Evolutionary conservation across 1,140 invertebrate species (phyloP).

Genomic region (Drosophila pallidifrons): DNA sequence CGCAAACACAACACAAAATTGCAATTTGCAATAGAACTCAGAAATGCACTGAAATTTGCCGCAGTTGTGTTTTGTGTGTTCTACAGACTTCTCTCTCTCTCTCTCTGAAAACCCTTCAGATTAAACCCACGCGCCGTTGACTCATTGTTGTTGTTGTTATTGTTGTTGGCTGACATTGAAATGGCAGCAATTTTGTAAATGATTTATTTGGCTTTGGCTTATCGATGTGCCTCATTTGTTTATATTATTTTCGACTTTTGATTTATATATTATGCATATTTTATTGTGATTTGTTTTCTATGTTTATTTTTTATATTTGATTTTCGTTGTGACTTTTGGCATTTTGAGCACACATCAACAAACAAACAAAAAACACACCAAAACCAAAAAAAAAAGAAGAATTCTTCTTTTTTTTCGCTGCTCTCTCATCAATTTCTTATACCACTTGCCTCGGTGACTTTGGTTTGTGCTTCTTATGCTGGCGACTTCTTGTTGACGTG

Average conservation of each 20-base stretch:
- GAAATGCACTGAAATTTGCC: constrained; percentile 38
- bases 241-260: constrained; percentile 19
- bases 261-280: constrained; percentile 27
- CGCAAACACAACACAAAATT: constrained; percentile 37
- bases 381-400: not conserved
- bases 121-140: constrained; percentile 41
- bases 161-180: constrained; percentile 69
- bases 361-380: not conserved
- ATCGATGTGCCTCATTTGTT: constrained; percentile 21
- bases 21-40: constrained; percentile 23
- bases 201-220: constrained; percentile 30
- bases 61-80: constrained; percentile 9
- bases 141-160: constrained; percentile 42
- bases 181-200: constrained; percentile 47
- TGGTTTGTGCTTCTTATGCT: constrained; percentile 12
- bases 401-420: constrained; percentile 28
- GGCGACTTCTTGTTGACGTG: constrained; percentile 31
- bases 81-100: not conserved
- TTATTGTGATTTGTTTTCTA: not conserved
- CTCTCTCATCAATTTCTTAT: constrained; percentile 17
- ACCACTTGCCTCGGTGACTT: constrained; percentile 53
- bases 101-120: constrained; percentile 28
- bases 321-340: constrained; percentile 39
- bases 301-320: constrained; percentile 1
- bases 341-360: constrained; percentile 33